Percentiles rank a stretch among this genome's conserved stretches.
Conservation (phyloP, 1,140 invertebrate genomes). For the Lepidotrigona ventralis region DNA sequence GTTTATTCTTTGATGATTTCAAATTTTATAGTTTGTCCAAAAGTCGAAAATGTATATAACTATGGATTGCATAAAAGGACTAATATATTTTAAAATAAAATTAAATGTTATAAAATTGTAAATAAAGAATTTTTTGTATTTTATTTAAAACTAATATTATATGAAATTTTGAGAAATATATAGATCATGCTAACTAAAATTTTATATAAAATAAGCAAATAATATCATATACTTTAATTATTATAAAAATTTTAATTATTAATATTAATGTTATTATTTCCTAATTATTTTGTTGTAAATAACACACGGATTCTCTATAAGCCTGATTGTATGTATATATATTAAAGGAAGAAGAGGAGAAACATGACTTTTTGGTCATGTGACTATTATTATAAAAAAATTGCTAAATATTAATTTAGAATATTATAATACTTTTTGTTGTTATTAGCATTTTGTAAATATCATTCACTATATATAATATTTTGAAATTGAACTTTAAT, state of each 20-base stretch:
- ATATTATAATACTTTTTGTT: slow-evolving; percentile 52
- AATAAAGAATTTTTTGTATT: slow-evolving; percentile 9
- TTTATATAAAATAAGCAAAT: slow-evolving; percentile 2
- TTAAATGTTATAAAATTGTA: slow-evolving; percentile 18
- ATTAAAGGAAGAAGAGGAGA: slow-evolving; percentile 20
- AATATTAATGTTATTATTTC: slow-evolving; percentile 38
- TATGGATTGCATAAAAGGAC: slow-evolving; percentile 34
- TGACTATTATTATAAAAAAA: slow-evolving; percentile 40
- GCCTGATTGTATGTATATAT: slow-evolving; percentile 51
- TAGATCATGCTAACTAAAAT: slow-evolving; percentile 6
- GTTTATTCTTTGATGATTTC: background rate
- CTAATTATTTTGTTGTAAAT: slow-evolving; percentile 38
- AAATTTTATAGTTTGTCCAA: slow-evolving; percentile 4
- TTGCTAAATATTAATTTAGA: slow-evolving; percentile 58
- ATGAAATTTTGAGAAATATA: background rate
- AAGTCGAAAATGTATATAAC: background rate
- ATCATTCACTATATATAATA: slow-evolving; percentile 58
- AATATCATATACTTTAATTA: slow-evolving; percentile 2
- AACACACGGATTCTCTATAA: slow-evolving; percentile 61
- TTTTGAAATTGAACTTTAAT: slow-evolving; percentile 55
- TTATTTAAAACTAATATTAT: slow-evolving; percentile 3
- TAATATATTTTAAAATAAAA: slow-evolving; percentile 5
- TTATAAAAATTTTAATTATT: slow-evolving; percentile 26
- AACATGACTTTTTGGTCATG: slow-evolving; percentile 21
- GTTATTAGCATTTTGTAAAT: slow-evolving; percentile 66